phyloP scores from a whole-genome alignment of 2,113 vertebrate species.

The Lophotis ruficrista region DNA sequence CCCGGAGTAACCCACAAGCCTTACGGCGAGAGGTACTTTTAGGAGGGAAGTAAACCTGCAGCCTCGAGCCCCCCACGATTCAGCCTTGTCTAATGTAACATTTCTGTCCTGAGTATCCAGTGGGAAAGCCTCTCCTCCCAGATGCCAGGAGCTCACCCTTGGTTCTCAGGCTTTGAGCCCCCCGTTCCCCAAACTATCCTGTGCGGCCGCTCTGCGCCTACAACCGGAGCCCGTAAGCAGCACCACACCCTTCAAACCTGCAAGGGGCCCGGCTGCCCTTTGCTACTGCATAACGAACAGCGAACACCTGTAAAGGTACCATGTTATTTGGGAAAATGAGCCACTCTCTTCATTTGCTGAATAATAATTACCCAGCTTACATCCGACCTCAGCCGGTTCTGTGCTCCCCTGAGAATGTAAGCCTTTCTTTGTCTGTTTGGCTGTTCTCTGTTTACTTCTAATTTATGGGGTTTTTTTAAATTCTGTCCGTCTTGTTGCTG shows the following conservation, averaged over 20 bases:
- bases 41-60: neutral
- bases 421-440: neutral
- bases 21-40: neutral
- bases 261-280: neutral
- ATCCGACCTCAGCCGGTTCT: neutral
- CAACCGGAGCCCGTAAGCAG: accelerated
- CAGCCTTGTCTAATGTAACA: neutral
- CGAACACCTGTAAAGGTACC: neutral
- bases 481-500: neutral
- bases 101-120: accelerated
- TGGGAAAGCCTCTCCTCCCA: neutral
- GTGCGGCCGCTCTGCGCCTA: neutral
- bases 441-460: neutral
- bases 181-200: neutral
- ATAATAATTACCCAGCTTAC: neutral
- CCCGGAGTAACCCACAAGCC: neutral
- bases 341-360: neutral
- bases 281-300: neutral
- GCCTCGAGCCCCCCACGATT: neutral
- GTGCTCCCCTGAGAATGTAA: neutral
- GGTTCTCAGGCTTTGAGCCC: neutral
- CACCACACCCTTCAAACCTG: neutral
- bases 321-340: neutral
- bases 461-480: neutral
- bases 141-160: neutral